Evolutionary conservation across 2,888 invertebrate species (phyloP).

Genomic region (Microdon myrmicae): DNA sequence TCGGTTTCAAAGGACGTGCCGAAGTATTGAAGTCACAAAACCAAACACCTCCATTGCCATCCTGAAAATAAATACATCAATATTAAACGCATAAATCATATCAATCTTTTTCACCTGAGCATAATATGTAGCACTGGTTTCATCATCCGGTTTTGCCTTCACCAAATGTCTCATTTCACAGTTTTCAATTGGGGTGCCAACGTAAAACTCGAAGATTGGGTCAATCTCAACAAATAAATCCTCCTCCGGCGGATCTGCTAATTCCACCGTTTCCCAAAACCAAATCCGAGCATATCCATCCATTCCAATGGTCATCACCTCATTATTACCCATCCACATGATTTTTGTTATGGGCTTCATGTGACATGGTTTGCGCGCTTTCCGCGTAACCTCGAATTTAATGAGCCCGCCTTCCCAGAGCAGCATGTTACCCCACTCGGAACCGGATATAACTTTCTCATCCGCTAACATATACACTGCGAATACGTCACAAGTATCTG

Average conservation of each 20-base stretch:
- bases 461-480: constrained; percentile 88
- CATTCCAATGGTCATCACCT: constrained; percentile 69
- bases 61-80: constrained; percentile 68
- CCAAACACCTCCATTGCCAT: constrained; percentile 88
- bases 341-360: constrained; percentile 72
- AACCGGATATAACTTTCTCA: constrained; percentile 88
- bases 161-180: constrained; percentile 62
- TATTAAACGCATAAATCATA: neutral
- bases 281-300: constrained; percentile 85
- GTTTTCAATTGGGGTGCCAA: constrained; percentile 61
- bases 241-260: constrained; percentile 84
- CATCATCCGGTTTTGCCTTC: constrained; percentile 64
- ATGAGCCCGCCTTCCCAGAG: constrained; percentile 92
- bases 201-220: constrained; percentile 84
- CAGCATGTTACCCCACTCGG: constrained; percentile 91
- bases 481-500: constrained; percentile 88
- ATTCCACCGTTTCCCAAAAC: constrained; percentile 92
- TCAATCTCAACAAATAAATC: constrained; percentile 84
- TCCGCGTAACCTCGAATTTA: constrained; percentile 82
- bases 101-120: constrained; percentile 84
- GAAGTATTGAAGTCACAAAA: constrained; percentile 74
- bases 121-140: constrained; percentile 72
- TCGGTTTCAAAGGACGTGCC: constrained; percentile 65
- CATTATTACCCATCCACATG: constrained; percentile 60
- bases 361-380: constrained; percentile 80